Percentiles rank a stretch among this genome's conserved stretches.
Evolutionary conservation across 2,888 invertebrate species (phyloP).

Genomic region (Polietes domitor): DNA sequence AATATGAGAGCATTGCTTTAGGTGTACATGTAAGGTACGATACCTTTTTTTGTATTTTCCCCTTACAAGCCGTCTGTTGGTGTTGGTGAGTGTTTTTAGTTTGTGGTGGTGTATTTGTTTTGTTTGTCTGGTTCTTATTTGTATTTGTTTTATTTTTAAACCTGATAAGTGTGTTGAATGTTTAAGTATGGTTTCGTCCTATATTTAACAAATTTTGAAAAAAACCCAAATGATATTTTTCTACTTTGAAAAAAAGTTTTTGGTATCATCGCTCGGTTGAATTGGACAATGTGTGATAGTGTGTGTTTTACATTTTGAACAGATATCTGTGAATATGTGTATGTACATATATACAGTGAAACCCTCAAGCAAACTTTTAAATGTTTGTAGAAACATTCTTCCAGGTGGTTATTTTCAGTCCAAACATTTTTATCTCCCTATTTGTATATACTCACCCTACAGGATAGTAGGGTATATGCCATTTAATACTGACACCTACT

Average conservation of each 20-base stretch:
- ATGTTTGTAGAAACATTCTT: too few relatives aligned
- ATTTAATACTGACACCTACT: too few relatives aligned
- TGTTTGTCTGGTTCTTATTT: conserved; percentile 31
- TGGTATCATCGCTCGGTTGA: neutral
- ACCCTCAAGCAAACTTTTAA: too few relatives aligned
- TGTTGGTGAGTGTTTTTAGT: neutral
- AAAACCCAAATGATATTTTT: conserved; percentile 6
- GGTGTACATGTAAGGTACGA: neutral
- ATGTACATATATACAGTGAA: too few relatives aligned
- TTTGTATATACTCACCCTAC: too few relatives aligned
- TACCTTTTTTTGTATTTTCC: conserved; percentile 8
- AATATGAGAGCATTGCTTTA: conserved; percentile 34
- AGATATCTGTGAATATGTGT: too few relatives aligned
- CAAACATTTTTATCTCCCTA: too few relatives aligned
- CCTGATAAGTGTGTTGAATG: conserved; percentile 49
- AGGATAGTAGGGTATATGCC: too few relatives aligned
- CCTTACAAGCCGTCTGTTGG: neutral
- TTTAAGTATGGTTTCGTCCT: conserved; percentile 49
- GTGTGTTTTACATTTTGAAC: too few relatives aligned
- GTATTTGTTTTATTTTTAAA: conserved; percentile 35
- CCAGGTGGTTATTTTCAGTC: too few relatives aligned
- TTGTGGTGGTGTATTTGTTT: conserved; percentile 45
- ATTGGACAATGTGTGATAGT: neutral
- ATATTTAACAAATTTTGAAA: conserved; percentile 44
- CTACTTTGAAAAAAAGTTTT: neutral